A percentile compares a stretch with the other conserved stretches of the same genome.
These are phyloP conservation scores for Ladona fulva DNA, from an alignment of 1,140 invertebrate species.

Conservation along the genomic window DNA sequence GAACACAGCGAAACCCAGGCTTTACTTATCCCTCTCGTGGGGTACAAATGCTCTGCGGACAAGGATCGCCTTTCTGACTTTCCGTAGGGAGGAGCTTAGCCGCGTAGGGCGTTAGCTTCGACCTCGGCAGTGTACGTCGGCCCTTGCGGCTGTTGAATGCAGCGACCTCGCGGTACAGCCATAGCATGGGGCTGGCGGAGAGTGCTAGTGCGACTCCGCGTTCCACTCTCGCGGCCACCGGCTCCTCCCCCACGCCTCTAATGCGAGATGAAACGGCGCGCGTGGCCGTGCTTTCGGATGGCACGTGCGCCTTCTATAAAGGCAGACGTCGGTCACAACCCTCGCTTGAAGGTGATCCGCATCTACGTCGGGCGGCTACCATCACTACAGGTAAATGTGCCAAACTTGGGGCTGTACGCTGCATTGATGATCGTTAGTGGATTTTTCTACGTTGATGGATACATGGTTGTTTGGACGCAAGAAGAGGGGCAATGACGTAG, in stretches of 20 bases:
- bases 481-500: too few relatives aligned
- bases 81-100: not conserved
- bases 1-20: too few relatives aligned
- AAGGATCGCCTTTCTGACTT: too few relatives aligned
- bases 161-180: not conserved
- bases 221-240: not conserved
- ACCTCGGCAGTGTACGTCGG: not conserved
- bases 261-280: not conserved
- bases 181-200: not conserved
- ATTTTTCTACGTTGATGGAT: too few relatives aligned
- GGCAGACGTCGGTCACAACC: not conserved
- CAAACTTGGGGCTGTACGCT: too few relatives aligned
- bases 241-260: not conserved
- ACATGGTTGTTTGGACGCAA: too few relatives aligned
- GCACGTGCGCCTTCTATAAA: slow-evolving; percentile 14
- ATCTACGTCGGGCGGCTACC: too few relatives aligned
- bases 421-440: too few relatives aligned
- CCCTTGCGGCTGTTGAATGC: not conserved
- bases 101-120: not conserved
- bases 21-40: too few relatives aligned
- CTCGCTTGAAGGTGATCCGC: too few relatives aligned
- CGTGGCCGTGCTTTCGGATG: slow-evolving; percentile 13
- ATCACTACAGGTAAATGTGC: too few relatives aligned
- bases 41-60: too few relatives aligned
- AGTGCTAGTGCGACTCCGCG: not conserved